Evolutionary conservation across 1,140 invertebrate genomes (phyloP), one percentile per base, ranked within the genome.

Genomic region (Cotesia glomerata): DNA sequence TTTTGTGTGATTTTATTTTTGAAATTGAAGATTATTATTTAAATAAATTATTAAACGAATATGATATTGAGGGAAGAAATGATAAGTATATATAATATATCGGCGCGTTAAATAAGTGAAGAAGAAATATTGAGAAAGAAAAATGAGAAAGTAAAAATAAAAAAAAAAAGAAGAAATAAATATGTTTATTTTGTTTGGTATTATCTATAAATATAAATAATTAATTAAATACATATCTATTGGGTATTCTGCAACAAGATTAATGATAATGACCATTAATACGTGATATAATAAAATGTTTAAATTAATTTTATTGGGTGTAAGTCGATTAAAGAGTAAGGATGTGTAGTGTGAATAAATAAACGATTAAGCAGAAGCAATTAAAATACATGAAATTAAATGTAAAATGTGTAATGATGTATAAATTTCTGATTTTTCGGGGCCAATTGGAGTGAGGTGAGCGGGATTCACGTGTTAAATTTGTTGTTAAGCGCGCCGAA

Each of bases 361-460:
- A 39, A 63, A 59, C 58, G 26, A 26, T 3, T 32, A 34, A 32
- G 58, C 58, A 34, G n/a, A 59, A 34, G 16, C 39, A 45, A 54
- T 54, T 54, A 54, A 54, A 54, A 54, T 14, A 54, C 52, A 54
- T 14, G 4, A 14, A 54, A 13, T 14, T 54, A 1, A 54, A 14
- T 54, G n/a, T 16, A n/a, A 7, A 54, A n/a, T 54, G 5, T n/a
- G n/a, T 13, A 54, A 54, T 13, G 7, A n/a, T n/a, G n/a, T 59
- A 18, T 18, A 16, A 52, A 14, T 67, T 76, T 80, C 75, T 79
- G 75, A 79, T 73, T 80, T 80, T 79, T 76, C 71, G 81, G 81
- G 81, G 78, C 79, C 81, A 80, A 80, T 79, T 65, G 74, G 63
- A 78, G 73, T 72, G 62, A 74, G 52, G 49, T 65, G n/a, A 45